Evolutionary conservation across 2,888 invertebrate species (phyloP).

Genomic region (Drosophila mayaguana): DNA sequence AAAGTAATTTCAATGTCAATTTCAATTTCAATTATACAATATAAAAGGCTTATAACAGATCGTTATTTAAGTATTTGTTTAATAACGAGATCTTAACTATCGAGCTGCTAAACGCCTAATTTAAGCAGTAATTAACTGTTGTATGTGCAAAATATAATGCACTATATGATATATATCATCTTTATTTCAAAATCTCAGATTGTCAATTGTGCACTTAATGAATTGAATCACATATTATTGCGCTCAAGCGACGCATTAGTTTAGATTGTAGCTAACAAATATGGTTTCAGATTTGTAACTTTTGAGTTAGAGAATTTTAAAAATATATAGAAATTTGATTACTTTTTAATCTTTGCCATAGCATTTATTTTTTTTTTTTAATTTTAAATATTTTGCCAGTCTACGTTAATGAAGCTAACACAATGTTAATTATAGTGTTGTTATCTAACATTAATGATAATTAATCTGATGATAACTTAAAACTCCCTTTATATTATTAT

Average conservation of each 20-base stretch:
- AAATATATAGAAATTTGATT: no score
- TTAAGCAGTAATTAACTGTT: background rate
- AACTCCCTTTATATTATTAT: no score
- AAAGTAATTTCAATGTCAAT: background rate
- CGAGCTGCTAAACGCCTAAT: background rate
- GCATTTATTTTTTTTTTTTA: no score
- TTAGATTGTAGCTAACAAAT: no score
- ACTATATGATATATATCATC: background rate
- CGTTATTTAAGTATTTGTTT: background rate
- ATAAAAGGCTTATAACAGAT: background rate
- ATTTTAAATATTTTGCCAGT: no score
- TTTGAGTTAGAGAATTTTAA: no score
- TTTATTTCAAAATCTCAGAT: background rate
- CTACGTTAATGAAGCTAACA: no score
- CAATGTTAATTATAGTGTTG: no score
- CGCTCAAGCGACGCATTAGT: background rate
- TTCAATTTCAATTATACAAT: background rate
- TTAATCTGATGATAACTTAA: no score
- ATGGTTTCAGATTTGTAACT: no score
- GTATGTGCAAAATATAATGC: background rate
- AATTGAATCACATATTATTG: constrained; percentile 4
- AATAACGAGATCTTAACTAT: background rate
- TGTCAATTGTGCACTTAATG: background rate
- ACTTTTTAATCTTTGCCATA: no score
- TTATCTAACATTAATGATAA: no score